Base-by-base conservation (phyloP, 2,113 vertebrate genomes). In the Xiphorhynchus elegans region DNA sequence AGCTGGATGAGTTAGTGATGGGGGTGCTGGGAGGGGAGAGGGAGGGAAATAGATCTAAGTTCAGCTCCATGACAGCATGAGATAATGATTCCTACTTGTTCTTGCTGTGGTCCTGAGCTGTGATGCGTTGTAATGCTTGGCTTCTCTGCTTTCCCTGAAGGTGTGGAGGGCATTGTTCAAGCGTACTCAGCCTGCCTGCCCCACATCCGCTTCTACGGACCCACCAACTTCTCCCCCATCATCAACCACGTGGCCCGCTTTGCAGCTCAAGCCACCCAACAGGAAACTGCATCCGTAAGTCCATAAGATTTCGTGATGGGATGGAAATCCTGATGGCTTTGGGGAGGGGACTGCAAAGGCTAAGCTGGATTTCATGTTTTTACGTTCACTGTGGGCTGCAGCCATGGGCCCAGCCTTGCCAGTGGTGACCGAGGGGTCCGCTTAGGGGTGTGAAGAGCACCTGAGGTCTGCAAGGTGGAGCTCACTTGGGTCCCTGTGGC, bases 171-270 rank as follows among this genome's bases (percentile, higher is more conserved):
- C 59, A 99, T 99, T 15, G 99, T 98, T 77, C 98, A 99, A 96
- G 99, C 99, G 0, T 99, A 99, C 97, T 99, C 99, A 0, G 97
- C 98, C 91, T 99, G 99, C 91, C 98, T 99, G 85, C 99, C 99
- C 76, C 99, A 99, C 94, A 98, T 99, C 87, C 99, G 99, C 77
- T 99, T 99, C 98, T 99, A 99, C 0, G 99, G 99, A 25, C 99
- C 99, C 52, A 99, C 99, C 73, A 99, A 99, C 96, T 99, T 99
- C 91, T 98, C 99, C 60, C 99, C 99, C 40, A 99, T 99, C 56
- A 96, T 99, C 97, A 99, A 98, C 97, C 99, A 99, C 0, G 99
- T 99, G 91, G 99, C 99, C 2, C 98, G 99, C 25, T 99, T 99
- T 13, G 99, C 99, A 0, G 98, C 98, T 33, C 99, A 99, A 97